Evolutionary conservation across 2,888 invertebrate genomes (phyloP).

Genomic region (Pandemis heparana): DNA sequence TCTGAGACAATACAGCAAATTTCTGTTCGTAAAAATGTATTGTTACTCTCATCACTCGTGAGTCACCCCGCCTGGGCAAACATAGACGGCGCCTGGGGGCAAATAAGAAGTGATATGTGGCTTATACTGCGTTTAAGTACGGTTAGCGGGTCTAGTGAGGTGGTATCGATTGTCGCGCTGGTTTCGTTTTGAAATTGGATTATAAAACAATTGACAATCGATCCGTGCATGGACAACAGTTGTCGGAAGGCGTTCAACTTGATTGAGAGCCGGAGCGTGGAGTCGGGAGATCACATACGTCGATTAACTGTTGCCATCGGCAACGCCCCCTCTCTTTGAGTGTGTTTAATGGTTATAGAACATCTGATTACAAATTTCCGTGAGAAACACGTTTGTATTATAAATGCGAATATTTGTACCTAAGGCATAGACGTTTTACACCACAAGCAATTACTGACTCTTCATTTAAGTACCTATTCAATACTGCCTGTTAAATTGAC

Average conservation of each 20-base stretch:
- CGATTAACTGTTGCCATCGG: no score
- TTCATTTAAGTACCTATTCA: no score
- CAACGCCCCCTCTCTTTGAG: no score
- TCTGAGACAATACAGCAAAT: conserved; percentile 21
- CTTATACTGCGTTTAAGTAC: background rate
- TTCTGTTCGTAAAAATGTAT: conserved; percentile 30
- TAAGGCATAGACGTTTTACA: no score
- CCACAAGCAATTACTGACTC: no score
- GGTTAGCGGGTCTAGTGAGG: conserved; percentile 1
- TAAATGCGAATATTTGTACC: no score
- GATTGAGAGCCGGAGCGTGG: no score
- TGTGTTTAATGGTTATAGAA: no score
- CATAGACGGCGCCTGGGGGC: conserved; percentile 26
- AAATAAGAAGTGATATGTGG: conserved; percentile 24
- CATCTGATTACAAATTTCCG: no score
- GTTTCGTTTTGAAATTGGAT: background rate
- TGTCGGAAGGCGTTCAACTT: background rate
- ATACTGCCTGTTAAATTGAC: no score
- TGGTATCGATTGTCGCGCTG: conserved; percentile 2
- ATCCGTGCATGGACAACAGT: background rate
- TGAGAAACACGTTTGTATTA: no score
- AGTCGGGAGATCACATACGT: no score
- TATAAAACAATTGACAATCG: background rate
- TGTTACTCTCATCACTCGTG: conserved; percentile 7
- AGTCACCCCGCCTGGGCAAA: conserved; percentile 24